Evolutionary conservation across 2,113 vertebrate genomes (phyloP).

Genomic region (Ciconia boyciana): DNA sequence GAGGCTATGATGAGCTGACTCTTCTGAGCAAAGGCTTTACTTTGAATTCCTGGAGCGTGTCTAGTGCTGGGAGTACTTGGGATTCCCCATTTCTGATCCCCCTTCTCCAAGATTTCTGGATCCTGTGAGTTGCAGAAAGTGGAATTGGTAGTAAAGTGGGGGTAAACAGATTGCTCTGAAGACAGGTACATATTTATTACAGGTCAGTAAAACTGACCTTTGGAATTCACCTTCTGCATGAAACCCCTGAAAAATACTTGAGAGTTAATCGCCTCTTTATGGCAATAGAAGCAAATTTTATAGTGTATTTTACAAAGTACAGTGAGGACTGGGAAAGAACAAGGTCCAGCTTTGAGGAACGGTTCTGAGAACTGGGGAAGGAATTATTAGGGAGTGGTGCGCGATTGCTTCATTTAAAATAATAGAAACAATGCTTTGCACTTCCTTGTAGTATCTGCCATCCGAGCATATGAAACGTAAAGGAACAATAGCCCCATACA

Average conservation of each 20-base stretch:
- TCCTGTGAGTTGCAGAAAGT: background rate
- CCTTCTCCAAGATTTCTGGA: background rate
- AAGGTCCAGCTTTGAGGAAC: background rate
- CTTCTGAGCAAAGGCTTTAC: background rate
- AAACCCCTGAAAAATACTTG: background rate
- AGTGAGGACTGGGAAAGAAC: background rate
- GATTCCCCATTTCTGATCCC: background rate
- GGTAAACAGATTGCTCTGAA: background rate
- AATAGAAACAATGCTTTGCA: background rate
- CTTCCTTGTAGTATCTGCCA: background rate
- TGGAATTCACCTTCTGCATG: background rate
- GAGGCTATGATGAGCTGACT: background rate
- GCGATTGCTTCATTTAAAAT: background rate
- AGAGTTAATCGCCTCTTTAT: background rate
- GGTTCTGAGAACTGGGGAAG: background rate
- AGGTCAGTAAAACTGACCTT: background rate
- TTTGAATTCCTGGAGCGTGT: background rate
- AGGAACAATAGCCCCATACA: fast-evolving
- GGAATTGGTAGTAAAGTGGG: background rate
- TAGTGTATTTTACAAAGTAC: background rate
- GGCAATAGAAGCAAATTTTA: background rate
- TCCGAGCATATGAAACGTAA: fast-evolving
- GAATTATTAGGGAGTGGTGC: background rate
- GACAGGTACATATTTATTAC: background rate
- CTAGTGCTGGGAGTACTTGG: fast-evolving